These are phyloP conservation scores for Elysia chlorotica DNA, from an alignment of 1,140 invertebrate species.

Conservation along the genomic window DNA sequence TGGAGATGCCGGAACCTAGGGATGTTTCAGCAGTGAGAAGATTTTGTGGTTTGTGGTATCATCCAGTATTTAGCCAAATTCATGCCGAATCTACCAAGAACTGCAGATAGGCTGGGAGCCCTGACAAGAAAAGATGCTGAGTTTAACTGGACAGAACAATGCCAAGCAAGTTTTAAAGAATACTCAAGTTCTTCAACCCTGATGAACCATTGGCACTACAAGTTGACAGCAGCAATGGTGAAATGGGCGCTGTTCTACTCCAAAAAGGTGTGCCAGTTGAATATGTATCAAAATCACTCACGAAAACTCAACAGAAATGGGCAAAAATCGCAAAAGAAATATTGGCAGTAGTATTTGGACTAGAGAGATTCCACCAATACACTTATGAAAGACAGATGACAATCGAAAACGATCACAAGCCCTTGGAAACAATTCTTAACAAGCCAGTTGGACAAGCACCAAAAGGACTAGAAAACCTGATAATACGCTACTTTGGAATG, in stretches of 20 bases:
- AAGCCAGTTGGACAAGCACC: slow-evolving; percentile 43
- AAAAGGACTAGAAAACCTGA: slow-evolving; percentile 20
- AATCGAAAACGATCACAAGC: slow-evolving; percentile 54
- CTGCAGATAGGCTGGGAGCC: slow-evolving; percentile 19
- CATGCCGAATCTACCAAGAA: slow-evolving; percentile 9
- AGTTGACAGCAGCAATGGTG: slow-evolving; percentile 40
- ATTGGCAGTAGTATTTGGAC: slow-evolving; percentile 38
- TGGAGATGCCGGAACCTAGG: slow-evolving; percentile 44
- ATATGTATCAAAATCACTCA: slow-evolving; percentile 63
- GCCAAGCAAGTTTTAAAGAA: neutral
- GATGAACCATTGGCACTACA: slow-evolving; percentile 33
- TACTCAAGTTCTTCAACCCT: slow-evolving; percentile 38
- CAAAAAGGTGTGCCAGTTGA: slow-evolving; percentile 62
- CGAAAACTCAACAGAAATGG: slow-evolving; percentile 60
- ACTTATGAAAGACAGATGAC: slow-evolving; percentile 22
- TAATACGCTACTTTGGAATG: slow-evolving; percentile 19
- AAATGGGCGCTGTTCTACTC: slow-evolving; percentile 59
- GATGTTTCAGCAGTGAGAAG: slow-evolving; percentile 12
- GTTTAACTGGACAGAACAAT: neutral
- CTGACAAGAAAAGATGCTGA: neutral
- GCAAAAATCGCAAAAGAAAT: slow-evolving; percentile 64
- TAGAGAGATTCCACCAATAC: slow-evolving; percentile 49
- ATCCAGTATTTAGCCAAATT: slow-evolving; percentile 21
- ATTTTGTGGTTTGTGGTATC: slow-evolving; percentile 17
- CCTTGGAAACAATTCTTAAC: slow-evolving; percentile 54